phyloP scores from a whole-genome alignment of 2,797 vertebrate genomes.

The Mastacembelus armatus region DNA sequence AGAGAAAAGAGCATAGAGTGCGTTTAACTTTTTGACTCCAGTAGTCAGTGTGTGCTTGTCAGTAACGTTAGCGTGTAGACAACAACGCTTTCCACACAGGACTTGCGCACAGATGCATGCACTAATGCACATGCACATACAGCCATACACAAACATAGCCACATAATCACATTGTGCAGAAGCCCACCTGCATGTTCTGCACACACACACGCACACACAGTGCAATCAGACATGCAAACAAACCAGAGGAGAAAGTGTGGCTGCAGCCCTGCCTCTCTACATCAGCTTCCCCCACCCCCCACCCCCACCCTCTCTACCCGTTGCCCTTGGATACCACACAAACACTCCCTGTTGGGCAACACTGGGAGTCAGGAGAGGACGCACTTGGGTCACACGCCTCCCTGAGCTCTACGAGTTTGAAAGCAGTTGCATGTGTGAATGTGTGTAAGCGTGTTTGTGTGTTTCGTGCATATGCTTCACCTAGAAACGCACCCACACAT shows the following conservation, averaged over 20 bases:
- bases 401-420: constrained; percentile 47
- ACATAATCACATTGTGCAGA: constrained; percentile 63
- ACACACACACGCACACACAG: constrained; percentile 33
- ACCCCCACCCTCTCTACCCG: constrained; percentile 74
- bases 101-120: constrained; percentile 52
- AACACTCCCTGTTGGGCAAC: constrained; percentile 87
- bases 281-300: constrained; percentile 81
- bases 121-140: constrained; percentile 39
- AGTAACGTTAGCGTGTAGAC: constrained; percentile 81
- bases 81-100: constrained; percentile 78
- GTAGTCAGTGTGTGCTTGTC: constrained; percentile 84
- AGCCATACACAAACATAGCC: constrained; percentile 51
- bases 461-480: constrained; percentile 34
- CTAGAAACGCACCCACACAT: too few relatives aligned
- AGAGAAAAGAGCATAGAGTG: constrained; percentile 82
- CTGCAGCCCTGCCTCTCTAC: constrained; percentile 75
- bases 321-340: constrained; percentile 85
- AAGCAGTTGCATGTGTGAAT: constrained; percentile 51
- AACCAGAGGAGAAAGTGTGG: constrained; percentile 71
- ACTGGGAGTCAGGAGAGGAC: constrained; percentile 83
- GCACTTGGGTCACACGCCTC: constrained; percentile 77
- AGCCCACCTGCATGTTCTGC: constrained; percentile 71
- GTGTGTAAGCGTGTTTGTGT: constrained; percentile 28
- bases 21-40: constrained; percentile 84
- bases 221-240: constrained; percentile 81